Base-by-base conservation (phyloP, 2,888 invertebrate genomes). In the Nemapogon koenigi region DNA sequence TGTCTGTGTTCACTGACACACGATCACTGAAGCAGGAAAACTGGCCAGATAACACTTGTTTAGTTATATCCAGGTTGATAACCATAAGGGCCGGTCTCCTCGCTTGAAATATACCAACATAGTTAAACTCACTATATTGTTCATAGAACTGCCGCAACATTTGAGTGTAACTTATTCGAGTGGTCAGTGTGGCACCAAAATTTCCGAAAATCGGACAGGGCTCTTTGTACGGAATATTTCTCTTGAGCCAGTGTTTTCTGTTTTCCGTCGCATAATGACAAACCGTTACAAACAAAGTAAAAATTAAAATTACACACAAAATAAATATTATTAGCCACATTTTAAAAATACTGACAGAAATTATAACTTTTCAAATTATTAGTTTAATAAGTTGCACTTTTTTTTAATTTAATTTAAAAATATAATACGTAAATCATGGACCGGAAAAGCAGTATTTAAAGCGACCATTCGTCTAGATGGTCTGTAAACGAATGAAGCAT, bases 171-270 rank as follows among this genome's bases (percentile, higher is more conserved):
- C 76, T 76, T 35, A 47, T 53, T 35, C 63, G 62, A 68, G 70
- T 69, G 2, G 57, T 66, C 35, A 76, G 59, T 3, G 67, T 69
- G 7, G 75, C 67, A 22, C 75, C 76, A 43, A 79, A 78, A 48
- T 79, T 78, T n/a, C 79, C 79, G 41, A 79, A 73, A 48, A 79
- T 58, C 2, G 79, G 79, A 37, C 73, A 76, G 18, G 79, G 79
- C 44, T 78, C 72, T 48, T 65, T 64, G 43, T 71, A 78, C 1
- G 71, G 64, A 38, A 79, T 72, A 46, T 75, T 71, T 49, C 57
- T 65, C 35, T 47, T 41, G 7, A 51, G 46, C 79, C 79, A 79
- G 50, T 78, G 68, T 46, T 75, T 73, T 50, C 78, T 66, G 44
- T 71, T 72, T 39, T 60, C 64, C 2, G 67, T 57, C 1, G 60